Percentiles rank a stretch among this genome's conserved stretches.
Evolutionary conservation across 2,113 vertebrate genomes (phyloP).

Genomic region (Alectura lathami): DNA sequence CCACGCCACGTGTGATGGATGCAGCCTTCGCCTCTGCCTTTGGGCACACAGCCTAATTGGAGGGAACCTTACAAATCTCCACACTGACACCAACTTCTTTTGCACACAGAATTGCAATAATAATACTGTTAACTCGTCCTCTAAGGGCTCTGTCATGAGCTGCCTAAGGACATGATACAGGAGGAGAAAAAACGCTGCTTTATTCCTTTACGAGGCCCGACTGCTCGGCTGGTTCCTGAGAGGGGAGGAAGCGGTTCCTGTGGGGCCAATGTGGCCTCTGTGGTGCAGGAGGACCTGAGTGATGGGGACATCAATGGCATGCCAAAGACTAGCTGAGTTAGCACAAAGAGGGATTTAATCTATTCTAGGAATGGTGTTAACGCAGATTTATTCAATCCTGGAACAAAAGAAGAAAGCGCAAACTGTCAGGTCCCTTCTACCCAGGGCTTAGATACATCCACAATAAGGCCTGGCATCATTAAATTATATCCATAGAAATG

Average conservation of each 20-base stretch:
- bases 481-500: neutral
- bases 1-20: fast-evolving
- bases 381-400: neutral
- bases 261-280: neutral
- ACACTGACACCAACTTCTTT: neutral
- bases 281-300: neutral
- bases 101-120: constrained; percentile 18
- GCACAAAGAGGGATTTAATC: neutral
- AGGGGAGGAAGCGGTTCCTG: neutral
- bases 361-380: neutral
- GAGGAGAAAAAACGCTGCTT: neutral
- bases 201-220: neutral
- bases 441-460: neutral
- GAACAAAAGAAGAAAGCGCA: neutral
- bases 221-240: neutral
- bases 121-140: constrained; percentile 39
- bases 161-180: neutral
- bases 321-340: constrained; percentile 14
- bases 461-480: fast-evolving
- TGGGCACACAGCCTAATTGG: neutral
- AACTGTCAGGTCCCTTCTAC: neutral
- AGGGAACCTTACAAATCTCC: constrained; percentile 34
- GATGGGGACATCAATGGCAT: neutral
- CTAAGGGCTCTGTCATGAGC: constrained; percentile 19
- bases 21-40: neutral